Evolutionary conservation across 2,113 vertebrate genomes (phyloP).

Genomic region (Platichthys stellatus): DNA sequence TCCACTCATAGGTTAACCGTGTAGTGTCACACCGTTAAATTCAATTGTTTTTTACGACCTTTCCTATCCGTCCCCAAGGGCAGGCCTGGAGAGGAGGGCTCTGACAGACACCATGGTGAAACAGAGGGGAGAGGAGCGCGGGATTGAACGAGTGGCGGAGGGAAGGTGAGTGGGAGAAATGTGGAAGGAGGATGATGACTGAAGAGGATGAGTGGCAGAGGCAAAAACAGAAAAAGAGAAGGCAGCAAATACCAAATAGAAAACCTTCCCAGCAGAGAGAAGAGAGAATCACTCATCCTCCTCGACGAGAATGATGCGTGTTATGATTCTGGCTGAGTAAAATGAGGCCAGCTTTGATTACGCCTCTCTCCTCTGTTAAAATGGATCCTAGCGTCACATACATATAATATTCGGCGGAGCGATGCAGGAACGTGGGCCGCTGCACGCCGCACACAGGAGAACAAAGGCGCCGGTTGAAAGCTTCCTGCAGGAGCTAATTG

Average conservation of each 20-base stretch:
- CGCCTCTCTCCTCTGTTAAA: constrained; percentile 54
- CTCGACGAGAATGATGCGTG: constrained; percentile 34
- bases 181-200: constrained; percentile 6
- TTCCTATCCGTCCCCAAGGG: constrained; percentile 60
- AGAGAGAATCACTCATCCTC: constrained; percentile 40
- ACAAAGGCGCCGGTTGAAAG: constrained; percentile 62
- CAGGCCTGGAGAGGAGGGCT: constrained; percentile 38
- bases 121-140: constrained; percentile 10
- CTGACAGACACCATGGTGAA: constrained; percentile 28
- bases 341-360: constrained; percentile 76
- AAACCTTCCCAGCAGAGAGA: constrained; percentile 31
- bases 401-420: constrained; percentile 56
- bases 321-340: constrained; percentile 61
- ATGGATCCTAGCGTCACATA: constrained; percentile 57
- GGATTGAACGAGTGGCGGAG: constrained; percentile 7
- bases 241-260: constrained; percentile 4
- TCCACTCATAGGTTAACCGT: constrained; percentile 64
- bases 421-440: constrained; percentile 39
- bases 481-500: constrained; percentile 67
- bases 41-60: constrained; percentile 68
- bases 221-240: constrained; percentile 2
- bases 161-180: constrained; percentile 20
- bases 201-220: constrained; percentile 19
- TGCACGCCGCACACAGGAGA: constrained; percentile 33
- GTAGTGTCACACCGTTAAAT: constrained; percentile 63